Conservation (phyloP, 2,113 vertebrate genomes). For the Calidris pygmaea region DNA sequence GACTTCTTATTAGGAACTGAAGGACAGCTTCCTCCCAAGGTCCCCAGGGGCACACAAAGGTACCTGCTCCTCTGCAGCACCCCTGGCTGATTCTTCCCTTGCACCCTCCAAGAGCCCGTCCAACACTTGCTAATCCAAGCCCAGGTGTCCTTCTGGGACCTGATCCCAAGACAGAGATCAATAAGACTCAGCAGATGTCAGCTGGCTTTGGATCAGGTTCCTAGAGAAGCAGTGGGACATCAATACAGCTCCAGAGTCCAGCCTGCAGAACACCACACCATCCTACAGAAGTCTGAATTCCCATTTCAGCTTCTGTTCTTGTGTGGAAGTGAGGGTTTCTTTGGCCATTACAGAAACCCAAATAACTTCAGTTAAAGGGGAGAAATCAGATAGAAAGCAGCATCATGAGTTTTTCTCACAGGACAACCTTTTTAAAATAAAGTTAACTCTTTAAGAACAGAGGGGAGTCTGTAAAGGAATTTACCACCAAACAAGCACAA, state of each 20-base stretch:
- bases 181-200: background rate
- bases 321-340: background rate
- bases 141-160: background rate
- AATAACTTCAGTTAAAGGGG: background rate
- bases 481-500: background rate
- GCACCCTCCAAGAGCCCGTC: background rate
- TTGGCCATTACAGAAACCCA: background rate
- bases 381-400: background rate
- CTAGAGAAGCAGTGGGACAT: background rate
- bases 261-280: background rate
- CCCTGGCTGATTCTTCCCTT: rapidly evolving
- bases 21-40: background rate
- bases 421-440: background rate
- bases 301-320: background rate
- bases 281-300: background rate
- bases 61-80: background rate
- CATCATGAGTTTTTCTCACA: background rate
- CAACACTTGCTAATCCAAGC: background rate
- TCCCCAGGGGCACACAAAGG: background rate
- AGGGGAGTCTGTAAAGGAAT: background rate
- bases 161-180: background rate
- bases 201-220: background rate
- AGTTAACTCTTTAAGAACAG: background rate
- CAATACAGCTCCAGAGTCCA: background rate
- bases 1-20: background rate